phyloP scores from a whole-genome alignment of 2,888 invertebrate genomes.

The Andrena hattorfiana region DNA sequence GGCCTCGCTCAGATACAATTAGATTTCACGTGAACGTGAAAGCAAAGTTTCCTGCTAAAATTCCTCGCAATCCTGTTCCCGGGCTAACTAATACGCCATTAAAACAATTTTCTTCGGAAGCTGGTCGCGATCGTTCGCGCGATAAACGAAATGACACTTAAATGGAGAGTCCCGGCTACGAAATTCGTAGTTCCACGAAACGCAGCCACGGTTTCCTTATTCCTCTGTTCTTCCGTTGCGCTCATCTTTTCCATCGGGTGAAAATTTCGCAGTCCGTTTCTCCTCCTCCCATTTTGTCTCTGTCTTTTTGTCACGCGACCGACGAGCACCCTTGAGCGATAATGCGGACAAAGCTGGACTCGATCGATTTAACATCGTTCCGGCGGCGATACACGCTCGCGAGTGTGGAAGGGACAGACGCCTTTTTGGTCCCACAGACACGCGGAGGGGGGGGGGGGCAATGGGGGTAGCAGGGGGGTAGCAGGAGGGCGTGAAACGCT shows the following conservation, averaged over 20 bases:
- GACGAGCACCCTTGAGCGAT: slow-evolving; percentile 36
- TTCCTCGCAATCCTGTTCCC: too few species aligned
- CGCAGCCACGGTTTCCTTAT: too few species aligned
- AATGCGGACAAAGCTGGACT: slow-evolving; percentile 63
- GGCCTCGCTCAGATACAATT: too few species aligned
- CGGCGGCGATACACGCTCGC: slow-evolving; percentile 43
- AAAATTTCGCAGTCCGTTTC: not conserved
- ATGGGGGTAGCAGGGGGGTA: too few species aligned
- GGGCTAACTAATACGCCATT: too few species aligned
- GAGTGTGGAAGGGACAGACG: slow-evolving; percentile 58
- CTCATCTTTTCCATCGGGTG: not conserved
- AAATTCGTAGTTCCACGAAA: too few species aligned
- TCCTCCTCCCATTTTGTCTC: not conserved
- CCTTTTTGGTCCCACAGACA: slow-evolving; percentile 57
- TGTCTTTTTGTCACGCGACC: slow-evolving; percentile 13
- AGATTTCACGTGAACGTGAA: too few species aligned
- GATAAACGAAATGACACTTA: too few species aligned
- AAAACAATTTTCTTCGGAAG: too few species aligned
- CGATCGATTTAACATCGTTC: slow-evolving; percentile 72
- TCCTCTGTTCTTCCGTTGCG: not conserved
- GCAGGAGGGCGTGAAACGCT: slow-evolving; percentile 63
- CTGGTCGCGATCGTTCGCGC: too few species aligned
- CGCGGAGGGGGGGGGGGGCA: slow-evolving; percentile 33
- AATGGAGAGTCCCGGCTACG: too few species aligned
- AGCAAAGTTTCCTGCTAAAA: too few species aligned